A percentile compares a stretch with the other conserved stretches of the same genome.
phyloP scores from a whole-genome alignment of 1,140 invertebrate species.

The Lepidurus couesii region DNA sequence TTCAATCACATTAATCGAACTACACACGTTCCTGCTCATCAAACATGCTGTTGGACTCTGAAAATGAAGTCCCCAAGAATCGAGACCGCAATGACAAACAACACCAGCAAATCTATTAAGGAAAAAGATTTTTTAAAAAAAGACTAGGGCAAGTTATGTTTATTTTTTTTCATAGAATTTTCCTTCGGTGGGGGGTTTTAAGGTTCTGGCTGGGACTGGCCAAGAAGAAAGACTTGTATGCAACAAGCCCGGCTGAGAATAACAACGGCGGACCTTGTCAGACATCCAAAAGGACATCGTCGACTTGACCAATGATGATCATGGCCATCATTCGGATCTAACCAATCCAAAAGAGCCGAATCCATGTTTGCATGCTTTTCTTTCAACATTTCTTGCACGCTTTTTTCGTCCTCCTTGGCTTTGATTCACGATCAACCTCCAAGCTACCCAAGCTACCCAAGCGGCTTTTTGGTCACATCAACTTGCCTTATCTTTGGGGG shows the following conservation, averaged over 20 bases:
- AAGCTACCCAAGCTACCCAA: background rate
- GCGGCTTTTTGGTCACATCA: background rate
- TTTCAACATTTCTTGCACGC: slow-evolving; percentile 11
- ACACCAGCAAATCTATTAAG: background rate
- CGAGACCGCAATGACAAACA: slow-evolving; percentile 15
- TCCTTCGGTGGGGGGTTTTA: too few species aligned
- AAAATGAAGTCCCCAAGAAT: background rate
- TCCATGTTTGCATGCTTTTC: slow-evolving; percentile 16
- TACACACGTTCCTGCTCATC: slow-evolving; percentile 15
- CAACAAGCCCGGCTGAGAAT: background rate
- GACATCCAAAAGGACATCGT: slow-evolving; percentile 19
- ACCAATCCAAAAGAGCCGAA: slow-evolving; percentile 16
- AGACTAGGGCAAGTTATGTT: background rate
- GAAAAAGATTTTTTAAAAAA: background rate
- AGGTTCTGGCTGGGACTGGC: too few species aligned
- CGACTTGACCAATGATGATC: slow-evolving; percentile 13
- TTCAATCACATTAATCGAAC: background rate
- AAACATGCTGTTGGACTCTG: slow-evolving; percentile 1
- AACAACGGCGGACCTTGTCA: background rate
- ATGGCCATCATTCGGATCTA: slow-evolving; percentile 18
- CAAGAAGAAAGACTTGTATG: too few species aligned
- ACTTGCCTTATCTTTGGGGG: background rate
- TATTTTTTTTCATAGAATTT: background rate
- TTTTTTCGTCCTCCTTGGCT: background rate
- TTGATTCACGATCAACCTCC: slow-evolving; percentile 14